These are phyloP conservation scores for Platycheirus rosarum DNA, from an alignment of 2,888 invertebrate species.

Conservation along the genomic window DNA sequence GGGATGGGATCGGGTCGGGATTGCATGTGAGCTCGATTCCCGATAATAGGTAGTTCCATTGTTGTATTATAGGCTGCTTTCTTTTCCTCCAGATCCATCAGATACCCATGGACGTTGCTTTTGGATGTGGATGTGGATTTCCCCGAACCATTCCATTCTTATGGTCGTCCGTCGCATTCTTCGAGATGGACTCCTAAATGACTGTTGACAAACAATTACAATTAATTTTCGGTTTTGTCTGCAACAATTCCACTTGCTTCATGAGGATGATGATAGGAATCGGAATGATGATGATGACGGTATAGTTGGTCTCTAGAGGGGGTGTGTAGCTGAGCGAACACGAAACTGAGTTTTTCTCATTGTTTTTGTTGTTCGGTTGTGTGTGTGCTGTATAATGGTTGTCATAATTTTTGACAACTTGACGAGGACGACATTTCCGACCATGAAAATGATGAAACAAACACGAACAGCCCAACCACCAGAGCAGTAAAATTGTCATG, in stretches of 20 bases:
- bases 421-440: constrained; percentile 72
- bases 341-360: constrained; percentile 48
- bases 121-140: constrained; percentile 22
- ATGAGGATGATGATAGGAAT: constrained; percentile 24
- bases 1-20: constrained; percentile 31
- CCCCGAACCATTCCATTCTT: constrained; percentile 17
- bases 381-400: constrained; percentile 57
- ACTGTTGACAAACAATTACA: constrained; percentile 74
- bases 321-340: constrained; percentile 42
- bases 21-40: constrained; percentile 67
- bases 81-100: constrained; percentile 38
- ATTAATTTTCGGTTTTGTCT: constrained; percentile 68
- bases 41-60: constrained; percentile 73
- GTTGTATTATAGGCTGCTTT: constrained; percentile 48
- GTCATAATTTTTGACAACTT: constrained; percentile 72
- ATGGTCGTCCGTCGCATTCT: constrained; percentile 22
- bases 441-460: constrained; percentile 65
- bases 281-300: constrained; percentile 5
- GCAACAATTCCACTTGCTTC: constrained; percentile 30
- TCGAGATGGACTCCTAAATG: constrained; percentile 68
- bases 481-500: constrained; percentile 62
- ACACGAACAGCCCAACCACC: constrained; percentile 39
- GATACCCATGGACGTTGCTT: constrained; percentile 43
- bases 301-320: constrained; percentile 13
- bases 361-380: constrained; percentile 20